Evolutionary conservation across 2,888 invertebrate species (phyloP), one percentile per base, ranked within the genome.

Genomic region (Epicampocera succincta): DNA sequence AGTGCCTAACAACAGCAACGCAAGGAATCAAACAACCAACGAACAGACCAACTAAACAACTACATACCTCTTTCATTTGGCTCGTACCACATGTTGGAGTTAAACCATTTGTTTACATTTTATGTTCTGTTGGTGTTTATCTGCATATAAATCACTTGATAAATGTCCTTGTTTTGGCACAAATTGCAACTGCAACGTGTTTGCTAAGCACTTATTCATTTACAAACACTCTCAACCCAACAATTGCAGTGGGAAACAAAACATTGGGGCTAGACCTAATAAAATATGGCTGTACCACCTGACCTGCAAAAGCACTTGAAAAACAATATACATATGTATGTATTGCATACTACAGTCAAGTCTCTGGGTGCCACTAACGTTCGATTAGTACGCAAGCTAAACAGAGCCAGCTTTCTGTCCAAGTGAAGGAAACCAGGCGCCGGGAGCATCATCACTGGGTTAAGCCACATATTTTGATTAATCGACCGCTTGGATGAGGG

Each of bases 121-220:
- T 56, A 40, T 54, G 56, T 72, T 63, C 54, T 60, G 60, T 66
- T 79, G 38, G 66, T 19, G 33, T 79, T 60, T 60, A 73, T 79
- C 46, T 76, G 65, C 44, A 66, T 71, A 72, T 76, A 69, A 80
- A 65, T 79, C 73, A 73, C 38, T 60, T 71, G 65, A 73, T 60
- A 72, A 80, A 80, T 69, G 69, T 76, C 76, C 76, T 76, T 69
- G 76, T 69, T 68, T 69, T 76, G 54, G 38, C 76, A 76, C 69
- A 76, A 76, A 69, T 44, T 76, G 61, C 76, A 69, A 69, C 54
- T 76, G 61, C 54, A 61, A 69, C 58, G 74, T 74, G 65, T 74
- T 74, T 74, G 42, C 56, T 48, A 58, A 74, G 58, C 56, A 56
- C 65, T 58, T 66, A 48, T 66, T 65, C 56, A 12, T 65, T 5